Conservation (phyloP, 2,797 vertebrate genomes). For the Vespertilio murinus region DNA sequence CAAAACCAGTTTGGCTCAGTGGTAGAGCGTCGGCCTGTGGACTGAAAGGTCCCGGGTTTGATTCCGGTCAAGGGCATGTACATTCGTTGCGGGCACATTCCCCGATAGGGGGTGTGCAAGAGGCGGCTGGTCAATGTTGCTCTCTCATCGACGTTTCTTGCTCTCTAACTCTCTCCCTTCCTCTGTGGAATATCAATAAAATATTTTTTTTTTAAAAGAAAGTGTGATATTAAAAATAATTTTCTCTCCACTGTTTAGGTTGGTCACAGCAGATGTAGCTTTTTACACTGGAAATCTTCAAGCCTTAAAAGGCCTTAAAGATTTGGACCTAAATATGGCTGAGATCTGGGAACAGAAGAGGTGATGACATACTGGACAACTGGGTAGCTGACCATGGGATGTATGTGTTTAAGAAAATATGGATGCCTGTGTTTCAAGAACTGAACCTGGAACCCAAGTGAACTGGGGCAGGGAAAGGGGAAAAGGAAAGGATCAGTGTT, state of each 20-base stretch:
- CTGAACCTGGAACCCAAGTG: constrained; percentile 71
- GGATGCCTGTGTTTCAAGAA: constrained; percentile 70
- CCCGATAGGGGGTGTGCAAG: no score
- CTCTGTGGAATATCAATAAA: no score
- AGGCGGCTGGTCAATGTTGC: no score
- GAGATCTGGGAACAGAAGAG: constrained; percentile 99
- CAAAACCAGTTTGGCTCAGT: no score
- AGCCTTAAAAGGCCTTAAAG: constrained; percentile 93
- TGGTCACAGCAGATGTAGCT: constrained; percentile 96
- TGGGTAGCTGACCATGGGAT: constrained; percentile 64
- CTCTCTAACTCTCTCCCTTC: no score
- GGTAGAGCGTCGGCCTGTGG: no score
- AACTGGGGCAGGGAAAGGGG: constrained; percentile 51
- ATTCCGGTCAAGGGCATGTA: no score
- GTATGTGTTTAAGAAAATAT: constrained; percentile 67
- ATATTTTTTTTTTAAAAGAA: constrained; percentile 36
- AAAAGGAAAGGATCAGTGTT: constrained; percentile 66
- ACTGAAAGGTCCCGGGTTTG: no score
- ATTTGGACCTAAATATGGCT: constrained; percentile 94
- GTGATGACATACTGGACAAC: constrained; percentile 87
- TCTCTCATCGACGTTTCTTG: no score
- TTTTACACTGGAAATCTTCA: constrained; percentile 98
- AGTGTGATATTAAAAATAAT: constrained; percentile 57
- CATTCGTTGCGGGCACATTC: no score
- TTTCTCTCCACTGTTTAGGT: constrained; percentile 83